Evolutionary conservation across 1,140 invertebrate genomes (phyloP).

Genomic region (Rhopalosiphum padi): DNA sequence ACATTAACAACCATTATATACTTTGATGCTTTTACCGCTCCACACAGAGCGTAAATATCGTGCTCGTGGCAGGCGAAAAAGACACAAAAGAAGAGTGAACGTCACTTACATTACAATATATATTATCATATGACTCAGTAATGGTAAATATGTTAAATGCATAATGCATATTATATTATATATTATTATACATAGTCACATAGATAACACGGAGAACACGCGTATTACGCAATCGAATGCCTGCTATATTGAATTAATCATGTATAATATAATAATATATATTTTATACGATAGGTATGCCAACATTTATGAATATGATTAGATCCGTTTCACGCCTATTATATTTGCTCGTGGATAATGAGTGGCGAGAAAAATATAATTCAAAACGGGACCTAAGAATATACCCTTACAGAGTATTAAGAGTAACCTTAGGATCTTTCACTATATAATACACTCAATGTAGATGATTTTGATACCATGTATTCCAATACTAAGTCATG

Average conservation of each 20-base stretch:
- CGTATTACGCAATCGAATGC: not conserved
- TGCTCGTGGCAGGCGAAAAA: not conserved
- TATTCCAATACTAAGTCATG: not conserved
- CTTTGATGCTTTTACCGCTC: not conserved
- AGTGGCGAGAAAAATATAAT: not conserved
- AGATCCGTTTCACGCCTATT: not conserved
- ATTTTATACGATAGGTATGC: not conserved
- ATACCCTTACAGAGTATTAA: not conserved
- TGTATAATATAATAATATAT: not conserved
- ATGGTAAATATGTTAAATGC: not conserved
- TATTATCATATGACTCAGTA: not conserved
- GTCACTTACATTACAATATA: not conserved
- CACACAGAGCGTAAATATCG: not conserved
- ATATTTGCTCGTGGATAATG: not conserved
- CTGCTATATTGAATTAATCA: not conserved
- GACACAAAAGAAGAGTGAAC: not conserved
- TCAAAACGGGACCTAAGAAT: not conserved
- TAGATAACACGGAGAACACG: not conserved
- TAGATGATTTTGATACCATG: not conserved
- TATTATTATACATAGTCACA: not conserved
- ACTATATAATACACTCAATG: too few species aligned
- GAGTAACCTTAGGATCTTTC: not conserved
- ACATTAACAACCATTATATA: not conserved
- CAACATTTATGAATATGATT: not conserved
- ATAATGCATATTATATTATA: not conserved